phyloP scores from a whole-genome alignment of 2,797 vertebrate species.

The Galagoides demidoff region DNA sequence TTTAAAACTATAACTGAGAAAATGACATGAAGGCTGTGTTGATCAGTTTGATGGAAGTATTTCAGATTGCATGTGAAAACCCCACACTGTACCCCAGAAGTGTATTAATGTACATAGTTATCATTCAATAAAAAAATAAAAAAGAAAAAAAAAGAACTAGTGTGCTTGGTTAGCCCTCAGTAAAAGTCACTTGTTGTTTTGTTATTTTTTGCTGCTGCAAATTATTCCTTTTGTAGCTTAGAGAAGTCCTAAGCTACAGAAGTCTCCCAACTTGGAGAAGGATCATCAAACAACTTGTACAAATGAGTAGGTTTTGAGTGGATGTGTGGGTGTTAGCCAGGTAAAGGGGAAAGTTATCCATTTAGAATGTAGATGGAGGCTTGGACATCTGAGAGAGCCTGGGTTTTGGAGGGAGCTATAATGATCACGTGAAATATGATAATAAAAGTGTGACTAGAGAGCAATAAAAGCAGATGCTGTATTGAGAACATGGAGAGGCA shows the following conservation, averaged over 20 bases:
- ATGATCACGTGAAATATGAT: neutral
- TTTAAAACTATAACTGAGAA: no score
- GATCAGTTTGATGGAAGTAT: no score
- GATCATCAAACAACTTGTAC: neutral
- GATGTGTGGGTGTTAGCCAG: neutral
- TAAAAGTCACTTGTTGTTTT: neutral
- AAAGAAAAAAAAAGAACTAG: no score
- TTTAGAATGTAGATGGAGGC: neutral
- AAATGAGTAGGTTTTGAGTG: neutral
- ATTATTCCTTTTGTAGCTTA: neutral
- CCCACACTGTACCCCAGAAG: no score
- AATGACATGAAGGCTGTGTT: no score
- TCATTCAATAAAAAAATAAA: no score
- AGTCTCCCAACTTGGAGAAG: neutral
- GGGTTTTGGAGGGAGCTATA: neutral
- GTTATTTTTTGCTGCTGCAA: neutral
- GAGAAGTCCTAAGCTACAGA: neutral
- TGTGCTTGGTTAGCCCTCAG: neutral
- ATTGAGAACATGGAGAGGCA: neutral
- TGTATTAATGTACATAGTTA: no score
- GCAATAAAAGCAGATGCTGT: neutral
- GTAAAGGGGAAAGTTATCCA: neutral
- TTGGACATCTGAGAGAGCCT: neutral
- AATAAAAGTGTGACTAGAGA: neutral
- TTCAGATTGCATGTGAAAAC: no score